A percentile compares a stretch with the other conserved stretches of the same genome.
Evolutionary conservation across 2,888 invertebrate species (phyloP).

Genomic region (Eristalis arbustorum): DNA sequence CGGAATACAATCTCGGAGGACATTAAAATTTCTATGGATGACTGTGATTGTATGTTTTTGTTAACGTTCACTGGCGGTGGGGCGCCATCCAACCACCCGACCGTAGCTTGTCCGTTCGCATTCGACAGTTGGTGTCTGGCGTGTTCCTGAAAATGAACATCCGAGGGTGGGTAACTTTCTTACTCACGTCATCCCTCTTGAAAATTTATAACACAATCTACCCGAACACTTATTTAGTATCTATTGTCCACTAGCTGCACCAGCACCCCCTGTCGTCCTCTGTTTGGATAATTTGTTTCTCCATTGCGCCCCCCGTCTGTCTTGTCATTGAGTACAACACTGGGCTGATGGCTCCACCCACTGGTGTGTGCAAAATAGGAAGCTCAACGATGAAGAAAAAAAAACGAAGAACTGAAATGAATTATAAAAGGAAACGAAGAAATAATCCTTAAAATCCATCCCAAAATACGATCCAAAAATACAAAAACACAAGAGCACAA

Average conservation of each 20-base stretch:
- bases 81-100: neutral
- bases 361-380: constrained; percentile 48
- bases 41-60: constrained; percentile 27
- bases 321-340: constrained; percentile 33
- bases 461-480: constrained; percentile 7
- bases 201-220: constrained; percentile 51
- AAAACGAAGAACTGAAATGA: constrained; percentile 57
- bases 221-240: constrained; percentile 57
- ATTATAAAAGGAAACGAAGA: constrained; percentile 55
- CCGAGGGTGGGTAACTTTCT: constrained; percentile 19
- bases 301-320: neutral
- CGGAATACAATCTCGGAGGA: constrained; percentile 48
- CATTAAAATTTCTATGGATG: constrained; percentile 44
- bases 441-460: constrained; percentile 60
- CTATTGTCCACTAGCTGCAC: constrained; percentile 36
- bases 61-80: constrained; percentile 7
- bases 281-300: constrained; percentile 4
- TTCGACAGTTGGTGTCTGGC: constrained; percentile 38
- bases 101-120: constrained; percentile 19
- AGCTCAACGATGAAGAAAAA: constrained; percentile 10
- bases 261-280: constrained; percentile 28
- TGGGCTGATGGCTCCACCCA: neutral
- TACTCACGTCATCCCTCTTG: constrained; percentile 14
- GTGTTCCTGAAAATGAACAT: constrained; percentile 5
- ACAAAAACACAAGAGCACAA: neutral